phyloP scores from a whole-genome alignment of 2,113 vertebrate species.

The Hippoglossus stenolepis region DNA sequence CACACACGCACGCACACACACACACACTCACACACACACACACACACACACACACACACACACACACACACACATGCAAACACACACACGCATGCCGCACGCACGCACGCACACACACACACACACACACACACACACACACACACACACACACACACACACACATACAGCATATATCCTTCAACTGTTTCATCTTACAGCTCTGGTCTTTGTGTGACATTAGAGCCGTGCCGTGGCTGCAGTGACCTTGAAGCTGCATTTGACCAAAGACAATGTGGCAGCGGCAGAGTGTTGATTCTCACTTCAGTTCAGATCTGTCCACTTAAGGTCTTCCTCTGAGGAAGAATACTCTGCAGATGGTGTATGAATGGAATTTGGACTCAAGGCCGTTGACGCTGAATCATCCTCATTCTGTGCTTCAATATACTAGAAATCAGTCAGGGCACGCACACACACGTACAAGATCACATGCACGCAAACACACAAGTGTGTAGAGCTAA shows the following conservation, averaged over 20 bases:
- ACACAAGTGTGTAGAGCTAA: neutral
- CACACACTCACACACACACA: neutral
- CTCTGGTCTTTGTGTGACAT: constrained; percentile 21
- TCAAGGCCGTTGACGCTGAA: constrained; percentile 46
- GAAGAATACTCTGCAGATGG: constrained; percentile 30
- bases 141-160: neutral
- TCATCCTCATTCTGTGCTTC: constrained; percentile 9
- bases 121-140: neutral
- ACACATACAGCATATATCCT: neutral
- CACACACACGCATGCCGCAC: neutral
- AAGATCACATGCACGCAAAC: neutral
- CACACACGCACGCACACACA: too few relatives aligned
- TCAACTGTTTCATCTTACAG: constrained; percentile 8
- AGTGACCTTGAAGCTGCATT: constrained; percentile 39
- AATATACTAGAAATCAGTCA: neutral
- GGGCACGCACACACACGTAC: neutral
- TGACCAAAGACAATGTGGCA: constrained; percentile 21
- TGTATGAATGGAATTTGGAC: constrained; percentile 44
- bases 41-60: neutral
- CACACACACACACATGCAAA: neutral
- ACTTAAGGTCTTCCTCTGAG: constrained; percentile 52
- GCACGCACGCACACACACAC: neutral
- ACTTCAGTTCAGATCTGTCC: constrained; percentile 3
- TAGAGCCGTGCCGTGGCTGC: neutral
- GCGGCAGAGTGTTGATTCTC: constrained; percentile 15